These are phyloP conservation scores for Idaea biselata DNA, from an alignment of 2,888 invertebrate genomes.

Conservation along the genomic window DNA sequence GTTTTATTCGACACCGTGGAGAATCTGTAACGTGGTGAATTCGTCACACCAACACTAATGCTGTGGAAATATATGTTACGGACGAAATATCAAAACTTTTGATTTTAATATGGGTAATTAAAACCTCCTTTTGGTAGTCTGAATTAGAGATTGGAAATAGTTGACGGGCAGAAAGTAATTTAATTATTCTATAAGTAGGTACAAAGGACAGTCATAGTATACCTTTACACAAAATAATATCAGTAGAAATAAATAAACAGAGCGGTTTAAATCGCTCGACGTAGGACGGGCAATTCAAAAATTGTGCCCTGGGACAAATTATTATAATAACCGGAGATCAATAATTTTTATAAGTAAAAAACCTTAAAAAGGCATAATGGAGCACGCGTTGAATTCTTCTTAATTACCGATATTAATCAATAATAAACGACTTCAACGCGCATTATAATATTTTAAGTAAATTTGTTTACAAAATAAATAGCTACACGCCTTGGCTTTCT, in stretches of 20 bases:
- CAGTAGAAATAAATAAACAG: no score
- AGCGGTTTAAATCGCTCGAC: no score
- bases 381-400: conserved; percentile 19
- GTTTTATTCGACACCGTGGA: conserved; percentile 39
- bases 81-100: conserved; percentile 1
- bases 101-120: conserved; percentile 1
- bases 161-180: not conserved
- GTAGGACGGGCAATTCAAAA: no score
- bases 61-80: conserved; percentile 16
- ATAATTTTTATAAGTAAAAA: not conserved
- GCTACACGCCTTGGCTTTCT: not conserved
- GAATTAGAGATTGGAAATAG: not conserved
- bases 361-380: not conserved
- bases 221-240: no score
- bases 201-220: no score
- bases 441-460: conserved; percentile 10
- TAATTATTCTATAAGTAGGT: not conserved
- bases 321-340: no score
- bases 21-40: conserved; percentile 46
- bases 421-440: conserved; percentile 5
- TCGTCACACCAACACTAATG: conserved; percentile 34
- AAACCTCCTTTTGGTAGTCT: not conserved
- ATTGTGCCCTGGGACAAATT: no score
- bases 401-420: not conserved
- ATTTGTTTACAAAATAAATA: conserved; percentile 2